Evolutionary conservation across 1,140 invertebrate genomes (phyloP), one percentile per base, ranked within the genome.

Genomic region (Megalopta genalis): DNA sequence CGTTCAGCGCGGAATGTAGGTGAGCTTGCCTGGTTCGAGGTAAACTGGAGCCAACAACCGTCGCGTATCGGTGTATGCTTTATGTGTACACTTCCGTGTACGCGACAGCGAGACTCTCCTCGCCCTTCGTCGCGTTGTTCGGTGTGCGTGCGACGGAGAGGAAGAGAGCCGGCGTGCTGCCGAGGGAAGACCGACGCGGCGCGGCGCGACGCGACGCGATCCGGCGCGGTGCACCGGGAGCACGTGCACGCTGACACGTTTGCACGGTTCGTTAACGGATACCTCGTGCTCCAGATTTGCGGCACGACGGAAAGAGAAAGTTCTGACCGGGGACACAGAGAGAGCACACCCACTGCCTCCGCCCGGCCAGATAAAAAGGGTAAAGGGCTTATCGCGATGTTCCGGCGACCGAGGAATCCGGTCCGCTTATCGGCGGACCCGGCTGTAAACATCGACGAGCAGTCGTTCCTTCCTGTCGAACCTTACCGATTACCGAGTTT

Each of bases 1-100:
- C 52, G 39, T 65, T 65, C 9, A 32, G 18, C n/a, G 39, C 46
- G 27, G 73, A 84, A 87, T 88, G 82, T 84, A 85, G 82, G 85
- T 84, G 80, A 87, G 84, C 86, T 84, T 77, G 76, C 54, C 70
- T 37, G 49, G 73, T 82, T 77, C 66, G 78, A 84, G 77, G 79
- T 80, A 76, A 84, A 83, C 83, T 77, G 71, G 57, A 52, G 49
- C 18, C 81, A 73, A 77, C 68, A 12, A 18, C 6, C 69, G 25
- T 16, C 49, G 49, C 49, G 16, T 66, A 46, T 66, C 18, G 49
- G 49, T n/a, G 59, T 80, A 46, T 66, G 67, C 23, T 66, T 27
- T 79, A 64, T 72, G 72, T 57, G 63, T 25, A 46, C 76, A 32
- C 49, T 78, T 78, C 37, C 76, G 68, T 77, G 68, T 42, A 64